Conservation (phyloP, 2,113 vertebrate genomes). For the Chionodraco myersi region DNA sequence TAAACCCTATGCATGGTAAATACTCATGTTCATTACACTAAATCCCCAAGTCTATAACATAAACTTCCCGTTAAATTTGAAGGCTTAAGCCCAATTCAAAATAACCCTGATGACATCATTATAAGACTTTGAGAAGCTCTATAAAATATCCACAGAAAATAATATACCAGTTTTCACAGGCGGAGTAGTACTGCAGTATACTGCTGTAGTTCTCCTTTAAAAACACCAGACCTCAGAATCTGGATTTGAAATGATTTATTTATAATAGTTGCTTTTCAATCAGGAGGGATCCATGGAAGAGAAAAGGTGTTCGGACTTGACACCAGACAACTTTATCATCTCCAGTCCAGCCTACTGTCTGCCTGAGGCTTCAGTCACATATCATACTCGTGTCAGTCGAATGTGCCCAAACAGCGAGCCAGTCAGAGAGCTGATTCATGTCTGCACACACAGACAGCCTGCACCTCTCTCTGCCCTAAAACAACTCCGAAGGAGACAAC, state of each 20-base stretch:
- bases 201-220: background rate
- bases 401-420: background rate
- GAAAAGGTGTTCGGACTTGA: slow-evolving; percentile 9
- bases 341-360: slow-evolving; percentile 23
- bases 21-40: background rate
- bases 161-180: background rate
- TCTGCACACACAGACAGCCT: slow-evolving; percentile 21
- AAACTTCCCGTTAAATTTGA: background rate
- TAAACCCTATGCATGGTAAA: background rate
- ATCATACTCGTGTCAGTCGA: slow-evolving; percentile 27
- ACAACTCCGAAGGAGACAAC: slow-evolving; percentile 31
- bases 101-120: background rate
- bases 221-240: background rate
- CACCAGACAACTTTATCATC: slow-evolving; percentile 21
- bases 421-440: slow-evolving; percentile 46
- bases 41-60: background rate
- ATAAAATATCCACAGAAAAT: background rate
- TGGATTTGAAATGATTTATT: background rate
- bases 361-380: slow-evolving; percentile 18
- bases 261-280: background rate
- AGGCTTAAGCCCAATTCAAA: background rate
- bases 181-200: background rate
- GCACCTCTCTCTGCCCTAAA: slow-evolving; percentile 14
- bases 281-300: background rate
- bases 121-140: background rate